Percentiles rank a stretch among this genome's conserved stretches.
Conservation (phyloP, 2,797 vertebrate genomes). For the Argentina silus region DNA sequence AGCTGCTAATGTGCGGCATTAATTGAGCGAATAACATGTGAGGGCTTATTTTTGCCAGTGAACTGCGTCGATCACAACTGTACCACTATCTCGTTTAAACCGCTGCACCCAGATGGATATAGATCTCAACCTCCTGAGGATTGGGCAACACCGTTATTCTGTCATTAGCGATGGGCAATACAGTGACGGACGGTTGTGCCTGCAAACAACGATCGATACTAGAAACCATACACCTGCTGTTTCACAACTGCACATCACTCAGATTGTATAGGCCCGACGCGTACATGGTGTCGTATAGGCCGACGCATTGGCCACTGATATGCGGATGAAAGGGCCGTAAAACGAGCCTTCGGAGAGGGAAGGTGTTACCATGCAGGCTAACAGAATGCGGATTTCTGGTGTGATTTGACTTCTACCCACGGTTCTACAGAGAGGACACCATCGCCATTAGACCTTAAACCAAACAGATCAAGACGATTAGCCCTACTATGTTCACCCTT, state of each 20-base stretch:
- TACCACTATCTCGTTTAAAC: background rate
- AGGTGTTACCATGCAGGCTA: background rate
- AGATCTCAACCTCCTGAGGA: background rate
- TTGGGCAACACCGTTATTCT: background rate
- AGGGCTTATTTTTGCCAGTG: background rate
- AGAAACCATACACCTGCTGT: too few relatives aligned
- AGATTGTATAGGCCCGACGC: background rate
- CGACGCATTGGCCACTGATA: background rate
- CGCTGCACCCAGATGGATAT: background rate
- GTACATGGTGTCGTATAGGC: background rate
- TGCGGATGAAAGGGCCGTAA: background rate
- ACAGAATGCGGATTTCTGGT: background rate
- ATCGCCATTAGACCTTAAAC: background rate
- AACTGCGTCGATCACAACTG: background rate
- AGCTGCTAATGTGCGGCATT: too few relatives aligned
- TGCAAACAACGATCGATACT: background rate
- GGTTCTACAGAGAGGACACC: background rate
- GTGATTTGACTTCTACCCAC: background rate
- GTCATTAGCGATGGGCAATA: too few relatives aligned
- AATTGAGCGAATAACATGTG: background rate
- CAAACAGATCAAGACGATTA: background rate
- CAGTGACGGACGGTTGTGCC: background rate
- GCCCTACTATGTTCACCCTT: background rate
- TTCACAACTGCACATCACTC: background rate
- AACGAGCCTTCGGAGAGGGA: background rate